Conservation (phyloP, 2,888 invertebrate genomes). For the Iphiclides podalirius region DNA sequence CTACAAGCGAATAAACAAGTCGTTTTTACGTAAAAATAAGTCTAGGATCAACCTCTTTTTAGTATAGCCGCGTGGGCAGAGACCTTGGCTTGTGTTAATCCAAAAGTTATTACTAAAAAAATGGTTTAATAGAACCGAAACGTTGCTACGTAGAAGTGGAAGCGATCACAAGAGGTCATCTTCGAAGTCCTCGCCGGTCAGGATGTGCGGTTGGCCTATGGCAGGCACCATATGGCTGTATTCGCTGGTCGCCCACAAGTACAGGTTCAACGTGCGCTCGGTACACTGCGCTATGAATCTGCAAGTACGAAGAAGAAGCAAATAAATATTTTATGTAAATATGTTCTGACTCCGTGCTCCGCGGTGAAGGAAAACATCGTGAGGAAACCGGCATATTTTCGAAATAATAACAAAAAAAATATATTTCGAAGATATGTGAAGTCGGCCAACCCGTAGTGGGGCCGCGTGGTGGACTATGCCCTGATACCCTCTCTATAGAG, state of each 20-base stretch:
- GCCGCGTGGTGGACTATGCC: too few relatives aligned
- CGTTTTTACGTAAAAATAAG: not conserved
- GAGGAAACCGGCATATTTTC: too few relatives aligned
- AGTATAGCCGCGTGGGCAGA: too few relatives aligned
- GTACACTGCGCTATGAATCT: conserved; percentile 97
- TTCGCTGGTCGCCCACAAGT: conserved; percentile 90
- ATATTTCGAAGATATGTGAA: too few relatives aligned
- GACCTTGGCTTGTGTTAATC: too few relatives aligned
- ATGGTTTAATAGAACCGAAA: not conserved
- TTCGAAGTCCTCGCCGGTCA: conserved; percentile 57
- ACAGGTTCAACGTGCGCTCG: conserved; percentile 92
- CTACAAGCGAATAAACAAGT: not conserved
- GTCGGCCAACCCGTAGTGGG: too few relatives aligned
- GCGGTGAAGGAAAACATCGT: too few relatives aligned
- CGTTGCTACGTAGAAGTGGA: not conserved
- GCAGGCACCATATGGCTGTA: conserved; percentile 84
- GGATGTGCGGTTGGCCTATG: conserved; percentile 74
- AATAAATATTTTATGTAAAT: not conserved
- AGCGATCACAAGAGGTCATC: conserved; percentile 53
- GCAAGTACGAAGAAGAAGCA: conserved; percentile 26
- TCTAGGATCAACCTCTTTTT: too few relatives aligned
- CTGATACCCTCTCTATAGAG: too few relatives aligned
- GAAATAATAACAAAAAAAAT: too few relatives aligned
- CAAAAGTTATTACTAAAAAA: too few relatives aligned
- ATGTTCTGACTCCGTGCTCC: too few relatives aligned